Evolutionary conservation across 2,797 vertebrate species (phyloP).

Genomic region (Sebastes dallii): DNA sequence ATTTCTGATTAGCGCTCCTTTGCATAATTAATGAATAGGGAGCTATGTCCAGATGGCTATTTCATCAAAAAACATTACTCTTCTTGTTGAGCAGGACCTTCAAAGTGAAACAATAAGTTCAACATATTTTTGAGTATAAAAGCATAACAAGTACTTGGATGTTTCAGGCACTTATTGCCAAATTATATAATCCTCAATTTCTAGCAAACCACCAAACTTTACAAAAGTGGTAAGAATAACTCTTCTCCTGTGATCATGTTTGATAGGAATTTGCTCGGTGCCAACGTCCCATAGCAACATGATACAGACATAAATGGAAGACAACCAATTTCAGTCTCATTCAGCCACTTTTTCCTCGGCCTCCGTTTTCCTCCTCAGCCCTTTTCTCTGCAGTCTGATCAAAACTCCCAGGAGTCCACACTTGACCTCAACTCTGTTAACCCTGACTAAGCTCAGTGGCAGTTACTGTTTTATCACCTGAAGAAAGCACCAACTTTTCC

Average conservation of each 20-base stretch:
- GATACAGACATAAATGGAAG: slow-evolving; percentile 1
- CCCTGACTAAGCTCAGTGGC: slow-evolving; percentile 68
- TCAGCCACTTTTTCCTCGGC: background rate
- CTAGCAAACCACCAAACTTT: background rate
- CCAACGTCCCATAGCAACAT: background rate
- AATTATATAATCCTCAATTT: background rate
- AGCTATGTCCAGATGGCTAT: slow-evolving; percentile 71
- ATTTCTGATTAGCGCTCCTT: slow-evolving; percentile 71
- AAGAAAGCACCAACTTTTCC: slow-evolving; percentile 69
- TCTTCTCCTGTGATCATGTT: background rate
- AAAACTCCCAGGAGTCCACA: slow-evolving; percentile 45
- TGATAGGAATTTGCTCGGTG: background rate
- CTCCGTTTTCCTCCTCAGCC: slow-evolving; percentile 10
- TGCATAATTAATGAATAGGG: slow-evolving; percentile 73
- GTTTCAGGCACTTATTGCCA: background rate
- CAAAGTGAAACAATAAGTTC: slow-evolving; percentile 42
- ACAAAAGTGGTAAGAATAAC: background rate
- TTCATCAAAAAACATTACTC: slow-evolving; percentile 67
- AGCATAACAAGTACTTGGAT: background rate
- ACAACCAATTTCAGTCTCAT: slow-evolving; percentile 1
- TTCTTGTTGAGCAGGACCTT: slow-evolving; percentile 60
- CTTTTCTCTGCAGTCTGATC: slow-evolving; percentile 45
- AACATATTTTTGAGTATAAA: background rate
- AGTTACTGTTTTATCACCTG: slow-evolving; percentile 77
- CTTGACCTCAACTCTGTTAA: slow-evolving; percentile 71